A percentile compares a stretch with the other conserved stretches of the same genome.
phyloP scores from a whole-genome alignment of 2,113 vertebrate species.

The Myrmecobius fasciatus region DNA sequence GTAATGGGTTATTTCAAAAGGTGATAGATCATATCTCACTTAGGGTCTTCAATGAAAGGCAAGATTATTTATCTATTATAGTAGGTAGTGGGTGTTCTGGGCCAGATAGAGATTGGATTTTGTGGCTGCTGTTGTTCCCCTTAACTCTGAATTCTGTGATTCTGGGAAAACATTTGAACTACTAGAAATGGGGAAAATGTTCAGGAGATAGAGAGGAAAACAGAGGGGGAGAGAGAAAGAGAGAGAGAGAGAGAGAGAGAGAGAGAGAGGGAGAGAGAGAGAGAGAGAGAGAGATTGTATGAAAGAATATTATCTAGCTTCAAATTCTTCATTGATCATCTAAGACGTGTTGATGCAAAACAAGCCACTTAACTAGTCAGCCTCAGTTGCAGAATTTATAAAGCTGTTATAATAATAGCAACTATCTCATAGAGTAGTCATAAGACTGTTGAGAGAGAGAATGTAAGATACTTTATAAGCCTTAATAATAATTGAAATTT shows the following conservation, averaged over 20 bases:
- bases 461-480: background rate
- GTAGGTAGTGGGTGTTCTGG: background rate
- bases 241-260: too few species aligned
- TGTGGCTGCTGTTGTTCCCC: background rate
- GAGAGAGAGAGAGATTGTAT: background rate
- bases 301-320: background rate
- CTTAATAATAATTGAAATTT: background rate
- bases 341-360: background rate
- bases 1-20: background rate
- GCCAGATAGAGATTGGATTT: background rate
- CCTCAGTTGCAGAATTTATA: background rate
- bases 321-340: background rate
- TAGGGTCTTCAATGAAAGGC: background rate
- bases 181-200: background rate
- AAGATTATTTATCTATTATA: background rate
- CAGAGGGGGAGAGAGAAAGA: too few species aligned
- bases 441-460: background rate
- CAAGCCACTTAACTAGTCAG: background rate
- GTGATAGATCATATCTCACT: background rate
- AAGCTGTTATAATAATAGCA: background rate
- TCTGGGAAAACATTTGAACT: background rate
- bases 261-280: accelerated
- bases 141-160: background rate
- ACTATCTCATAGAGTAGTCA: background rate
- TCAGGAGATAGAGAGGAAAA: too few species aligned